These are phyloP conservation scores for Hydrochoerus hydrochaeris DNA, from an alignment of 2,113 vertebrate species.

Conservation along the genomic window DNA sequence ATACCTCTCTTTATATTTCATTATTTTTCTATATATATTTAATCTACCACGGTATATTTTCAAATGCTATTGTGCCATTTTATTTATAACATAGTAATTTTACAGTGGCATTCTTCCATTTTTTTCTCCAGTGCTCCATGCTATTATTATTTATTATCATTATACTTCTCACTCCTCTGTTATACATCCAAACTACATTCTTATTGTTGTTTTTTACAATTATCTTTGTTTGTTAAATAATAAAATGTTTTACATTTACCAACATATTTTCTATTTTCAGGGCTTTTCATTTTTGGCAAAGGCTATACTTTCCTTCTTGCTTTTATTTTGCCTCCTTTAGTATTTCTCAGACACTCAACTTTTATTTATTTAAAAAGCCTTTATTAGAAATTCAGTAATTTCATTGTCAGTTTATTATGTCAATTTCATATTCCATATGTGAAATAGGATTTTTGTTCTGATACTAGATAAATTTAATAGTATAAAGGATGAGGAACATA, in stretches of 20 bases:
- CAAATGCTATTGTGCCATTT: background rate
- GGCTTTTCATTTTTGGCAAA: background rate
- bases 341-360: background rate
- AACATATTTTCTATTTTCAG: background rate
- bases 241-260: background rate
- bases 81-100: background rate
- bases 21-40: background rate
- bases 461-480: background rate
- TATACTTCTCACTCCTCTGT: background rate
- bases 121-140: background rate
- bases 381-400: constrained; percentile 1
- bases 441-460: background rate
- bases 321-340: background rate
- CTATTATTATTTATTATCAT: background rate
- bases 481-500: background rate
- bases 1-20: background rate
- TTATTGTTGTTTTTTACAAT: background rate
- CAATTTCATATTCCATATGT: background rate
- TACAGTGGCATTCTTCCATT: background rate
- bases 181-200: background rate
- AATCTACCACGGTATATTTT: background rate
- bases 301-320: background rate
- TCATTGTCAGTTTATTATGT: background rate
- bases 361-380: background rate
- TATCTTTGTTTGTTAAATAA: background rate